Evolutionary conservation across 2,888 invertebrate species (phyloP), one percentile per base, ranked within the genome.

Genomic region (Stegana nigrithorax): DNA sequence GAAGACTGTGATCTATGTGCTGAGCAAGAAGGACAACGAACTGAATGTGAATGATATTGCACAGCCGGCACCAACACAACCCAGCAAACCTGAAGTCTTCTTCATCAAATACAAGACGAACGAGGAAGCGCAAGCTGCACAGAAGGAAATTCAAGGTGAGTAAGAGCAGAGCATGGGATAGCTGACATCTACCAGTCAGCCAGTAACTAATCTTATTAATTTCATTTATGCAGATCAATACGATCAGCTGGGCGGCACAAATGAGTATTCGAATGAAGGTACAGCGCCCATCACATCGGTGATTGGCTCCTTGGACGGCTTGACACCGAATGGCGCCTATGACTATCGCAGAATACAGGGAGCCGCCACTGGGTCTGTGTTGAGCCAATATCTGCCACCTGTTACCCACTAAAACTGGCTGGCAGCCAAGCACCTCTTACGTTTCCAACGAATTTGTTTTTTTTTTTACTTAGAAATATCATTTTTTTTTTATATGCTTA

Each of bases 61-160:
- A n/a, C 75, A 78, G 8, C 78, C 78, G 59, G 71, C 72, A 59
- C 78, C 81, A 68, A 72, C 78, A 10, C 73, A 75, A 26, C 73
- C 81, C 60, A 75, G 73, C 69, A 83, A 83, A 67, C 83, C 83
- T 8, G 82, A 83, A 66, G 79, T 83, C 25, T 81, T 77, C 75
- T 83, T 82, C 64, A 79, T 83, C 60, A 83, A 83, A 61, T 83
- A 83, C 71, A 83, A 81, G 68, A 81, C 79, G 4, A 72, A 74
- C 4, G 74, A 79, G 32, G 82, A 83, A 68, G 82, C 81, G 53
- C 66, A 63, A 23, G 75, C 75, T 25, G 82, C 81, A 17, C 81
- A 81, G 65, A 70, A 70, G 50, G 73, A 80, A 71, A 83, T 82
- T 60, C 80, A 82, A 78, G 75, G 81, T 80, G 64, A 51, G 63